Conservation (phyloP, 2,797 vertebrate species). For the Acridotheres tristis region DNA sequence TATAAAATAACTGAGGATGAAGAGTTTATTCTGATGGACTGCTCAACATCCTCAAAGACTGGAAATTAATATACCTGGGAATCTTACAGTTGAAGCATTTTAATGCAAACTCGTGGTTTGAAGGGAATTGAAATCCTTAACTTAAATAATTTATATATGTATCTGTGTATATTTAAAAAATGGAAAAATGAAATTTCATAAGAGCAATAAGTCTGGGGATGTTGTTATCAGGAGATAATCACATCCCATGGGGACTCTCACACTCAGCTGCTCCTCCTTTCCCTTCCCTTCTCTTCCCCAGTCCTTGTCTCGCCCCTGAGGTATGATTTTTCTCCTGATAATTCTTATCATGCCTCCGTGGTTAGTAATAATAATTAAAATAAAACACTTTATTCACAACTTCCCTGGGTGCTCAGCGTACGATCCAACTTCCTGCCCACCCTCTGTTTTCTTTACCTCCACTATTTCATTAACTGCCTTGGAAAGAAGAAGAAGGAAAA, state of each 20-base stretch:
- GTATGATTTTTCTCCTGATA: slow-evolving; percentile 78
- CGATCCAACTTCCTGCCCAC: slow-evolving; percentile 7
- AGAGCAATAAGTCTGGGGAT: slow-evolving; percentile 75
- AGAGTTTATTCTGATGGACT: slow-evolving; percentile 77
- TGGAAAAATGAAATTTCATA: slow-evolving; percentile 74
- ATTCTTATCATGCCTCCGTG: slow-evolving; percentile 71
- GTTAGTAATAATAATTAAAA: slow-evolving; percentile 77
- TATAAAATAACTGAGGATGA: slow-evolving; percentile 79
- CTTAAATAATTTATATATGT: slow-evolving; percentile 81
- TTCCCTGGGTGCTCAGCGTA: slow-evolving; percentile 51
- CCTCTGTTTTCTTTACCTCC: not conserved
- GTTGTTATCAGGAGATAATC: slow-evolving; percentile 82
- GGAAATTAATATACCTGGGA: slow-evolving; percentile 78
- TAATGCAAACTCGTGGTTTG: slow-evolving; percentile 75
- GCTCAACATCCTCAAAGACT: slow-evolving; percentile 76
- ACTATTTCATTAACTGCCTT: slow-evolving; percentile 46
- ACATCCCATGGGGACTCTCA: slow-evolving; percentile 77
- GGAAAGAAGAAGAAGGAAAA: slow-evolving; percentile 4
- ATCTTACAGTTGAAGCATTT: slow-evolving; percentile 81
- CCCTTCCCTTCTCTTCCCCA: slow-evolving; percentile 43
- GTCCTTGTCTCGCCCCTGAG: slow-evolving; percentile 73
- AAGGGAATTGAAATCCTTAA: slow-evolving; percentile 76
- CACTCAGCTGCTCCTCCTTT: slow-evolving; percentile 76
- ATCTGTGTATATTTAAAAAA: slow-evolving; percentile 72
- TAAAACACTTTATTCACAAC: slow-evolving; percentile 71